A percentile compares a stretch with the other conserved stretches of the same genome.
These are phyloP conservation scores for Osmerus eperlanus DNA, from an alignment of 2,113 vertebrate genomes.

Conservation along the genomic window DNA sequence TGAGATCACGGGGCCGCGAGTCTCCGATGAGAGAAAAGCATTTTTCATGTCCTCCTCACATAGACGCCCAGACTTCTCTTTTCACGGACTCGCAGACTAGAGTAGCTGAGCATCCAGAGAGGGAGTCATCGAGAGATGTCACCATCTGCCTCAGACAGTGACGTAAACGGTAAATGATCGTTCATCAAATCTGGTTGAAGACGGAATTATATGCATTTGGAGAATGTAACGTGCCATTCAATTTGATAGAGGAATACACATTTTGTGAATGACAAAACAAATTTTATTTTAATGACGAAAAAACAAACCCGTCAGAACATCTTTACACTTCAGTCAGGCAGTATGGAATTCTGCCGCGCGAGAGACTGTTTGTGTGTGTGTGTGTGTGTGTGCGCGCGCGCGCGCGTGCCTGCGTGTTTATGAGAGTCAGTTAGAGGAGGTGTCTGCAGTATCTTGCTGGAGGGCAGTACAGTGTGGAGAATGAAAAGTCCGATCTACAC, in stretches of 20 bases:
- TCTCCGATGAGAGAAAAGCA: slow-evolving; percentile 62
- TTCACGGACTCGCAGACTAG: slow-evolving; percentile 49
- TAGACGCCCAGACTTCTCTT: slow-evolving; percentile 54
- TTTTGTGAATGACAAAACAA: no score
- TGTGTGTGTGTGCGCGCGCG: slow-evolving; percentile 16
- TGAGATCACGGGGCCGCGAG: slow-evolving; percentile 72
- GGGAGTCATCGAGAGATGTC: slow-evolving; percentile 26
- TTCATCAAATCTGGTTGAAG: slow-evolving; percentile 5
- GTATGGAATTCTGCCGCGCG: slow-evolving; percentile 25
- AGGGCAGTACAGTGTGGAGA: slow-evolving; percentile 63
- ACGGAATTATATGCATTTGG: no score
- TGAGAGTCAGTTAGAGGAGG: slow-evolving; percentile 53
- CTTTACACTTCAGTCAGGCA: slow-evolving; percentile 7
- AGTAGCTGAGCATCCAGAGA: slow-evolving; percentile 52
- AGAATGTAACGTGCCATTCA: no score
- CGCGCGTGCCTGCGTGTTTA: neutral
- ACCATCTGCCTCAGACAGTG: slow-evolving; percentile 28
- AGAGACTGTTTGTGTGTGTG: slow-evolving; percentile 1
- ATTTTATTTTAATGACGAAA: no score
- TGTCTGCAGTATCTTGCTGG: slow-evolving; percentile 64
- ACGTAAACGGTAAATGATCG: slow-evolving; percentile 44
- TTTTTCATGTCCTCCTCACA: slow-evolving; percentile 56
- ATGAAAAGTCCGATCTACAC: slow-evolving; percentile 66
- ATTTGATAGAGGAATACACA: no score
- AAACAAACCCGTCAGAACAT: neutral